Conservation (phyloP, 2,113 vertebrate genomes). For the Stigmatopora argus region DNA sequence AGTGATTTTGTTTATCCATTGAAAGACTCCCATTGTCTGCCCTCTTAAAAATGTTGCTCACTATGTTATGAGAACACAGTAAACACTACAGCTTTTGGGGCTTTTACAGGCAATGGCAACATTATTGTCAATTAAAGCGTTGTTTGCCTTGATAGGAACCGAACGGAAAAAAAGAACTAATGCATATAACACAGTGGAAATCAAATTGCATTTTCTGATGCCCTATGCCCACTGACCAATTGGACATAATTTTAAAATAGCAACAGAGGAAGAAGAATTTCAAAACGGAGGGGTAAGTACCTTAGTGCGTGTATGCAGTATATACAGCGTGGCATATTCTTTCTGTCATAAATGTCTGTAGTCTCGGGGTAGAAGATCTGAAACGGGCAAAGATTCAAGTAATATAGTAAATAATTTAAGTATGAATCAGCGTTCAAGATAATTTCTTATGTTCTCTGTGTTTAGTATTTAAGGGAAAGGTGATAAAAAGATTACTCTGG, state of each 20-base stretch:
- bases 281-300: conserved; percentile 53
- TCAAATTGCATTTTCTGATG: neutral
- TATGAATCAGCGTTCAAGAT: conserved; percentile 1
- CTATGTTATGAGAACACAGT: too few relatives aligned
- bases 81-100: too few relatives aligned
- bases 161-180: too few relatives aligned
- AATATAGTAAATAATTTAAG: conserved; percentile 21
- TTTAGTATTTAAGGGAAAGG: neutral
- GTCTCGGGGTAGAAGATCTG: conserved; percentile 99
- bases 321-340: conserved; percentile 98
- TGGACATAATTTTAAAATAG: neutral
- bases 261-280: neutral
- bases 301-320: conserved; percentile 98
- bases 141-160: too few relatives aligned
- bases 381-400: conserved; percentile 25
- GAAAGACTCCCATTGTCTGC: too few relatives aligned
- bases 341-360: conserved; percentile 96
- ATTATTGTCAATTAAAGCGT: too few relatives aligned
- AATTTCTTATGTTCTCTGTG: neutral
- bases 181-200: too few relatives aligned
- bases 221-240: neutral
- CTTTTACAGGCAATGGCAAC: too few relatives aligned
- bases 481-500: neutral
- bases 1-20: too few relatives aligned
- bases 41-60: too few relatives aligned